Conservation (phyloP, 37 sponge, comb jelly and placozoan species). For the Cladorhizidae sp. region DNA sequence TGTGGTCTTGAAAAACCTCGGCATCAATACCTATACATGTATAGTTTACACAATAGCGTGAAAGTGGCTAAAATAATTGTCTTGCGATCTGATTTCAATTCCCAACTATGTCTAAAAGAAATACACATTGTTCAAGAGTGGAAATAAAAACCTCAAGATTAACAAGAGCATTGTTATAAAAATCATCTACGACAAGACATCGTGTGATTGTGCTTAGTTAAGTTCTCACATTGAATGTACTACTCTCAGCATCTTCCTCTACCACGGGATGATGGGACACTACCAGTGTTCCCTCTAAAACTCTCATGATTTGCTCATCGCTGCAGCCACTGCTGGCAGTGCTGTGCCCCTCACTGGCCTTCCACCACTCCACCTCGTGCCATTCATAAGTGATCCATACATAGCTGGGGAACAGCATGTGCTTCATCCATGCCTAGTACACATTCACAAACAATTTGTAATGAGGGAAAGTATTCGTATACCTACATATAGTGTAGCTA, state of each 20-base stretch:
- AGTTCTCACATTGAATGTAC: neutral
- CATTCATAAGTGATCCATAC: constrained; percentile 54
- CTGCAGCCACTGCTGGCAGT: constrained; percentile 2
- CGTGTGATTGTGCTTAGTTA: too few species aligned
- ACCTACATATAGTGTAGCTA: neutral
- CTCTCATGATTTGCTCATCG: neutral
- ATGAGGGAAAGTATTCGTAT: too few species aligned
- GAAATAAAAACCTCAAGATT: too few species aligned
- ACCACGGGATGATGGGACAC: constrained; percentile 46
- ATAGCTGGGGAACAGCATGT: constrained; percentile 24
- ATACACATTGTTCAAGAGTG: too few species aligned
- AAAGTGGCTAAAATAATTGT: too few species aligned
- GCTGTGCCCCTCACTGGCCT: neutral
- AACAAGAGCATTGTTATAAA: too few species aligned
- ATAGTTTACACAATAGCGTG: too few species aligned
- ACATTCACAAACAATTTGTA: neutral
- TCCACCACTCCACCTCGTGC: constrained; percentile 36
- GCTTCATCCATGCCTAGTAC: constrained; percentile 26
- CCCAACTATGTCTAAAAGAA: too few species aligned
- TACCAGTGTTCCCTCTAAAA: constrained; percentile 22
- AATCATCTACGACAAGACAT: too few species aligned
- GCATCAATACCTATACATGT: too few species aligned
- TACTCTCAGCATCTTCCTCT: neutral
- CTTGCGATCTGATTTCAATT: too few species aligned
- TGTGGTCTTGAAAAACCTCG: too few species aligned